A percentile compares a stretch with the other conserved stretches of the same genome.
These are phyloP conservation scores for Synanthedon andrenaeformis DNA, from an alignment of 2,888 invertebrate species.

Conservation along the genomic window DNA sequence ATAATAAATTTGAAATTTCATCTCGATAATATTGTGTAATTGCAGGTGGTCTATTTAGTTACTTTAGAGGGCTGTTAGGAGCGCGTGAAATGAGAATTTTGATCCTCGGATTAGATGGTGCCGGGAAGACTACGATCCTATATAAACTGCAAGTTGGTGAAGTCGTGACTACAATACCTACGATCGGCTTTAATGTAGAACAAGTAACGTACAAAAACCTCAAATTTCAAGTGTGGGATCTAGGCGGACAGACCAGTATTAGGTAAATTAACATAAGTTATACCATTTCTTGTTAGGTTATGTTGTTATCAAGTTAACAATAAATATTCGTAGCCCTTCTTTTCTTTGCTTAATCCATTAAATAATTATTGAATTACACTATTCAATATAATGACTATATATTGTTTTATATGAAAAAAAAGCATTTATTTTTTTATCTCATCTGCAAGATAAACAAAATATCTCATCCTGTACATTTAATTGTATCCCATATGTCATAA, in stretches of 20 bases:
- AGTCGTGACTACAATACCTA: constrained; percentile 98
- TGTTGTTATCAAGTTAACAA: constrained; percentile 10
- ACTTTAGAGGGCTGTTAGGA: constrained; percentile 95
- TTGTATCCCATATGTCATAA: no score
- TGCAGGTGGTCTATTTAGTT: constrained; percentile 94
- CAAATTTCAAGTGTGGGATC: constrained; percentile 99
- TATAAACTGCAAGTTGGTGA: constrained; percentile 98
- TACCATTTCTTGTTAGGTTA: constrained; percentile 7
- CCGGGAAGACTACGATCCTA: constrained; percentile 98
- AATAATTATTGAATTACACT: no score
- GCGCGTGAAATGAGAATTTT: constrained; percentile 98
- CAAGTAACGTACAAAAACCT: constrained; percentile 99
- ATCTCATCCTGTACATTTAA: no score
- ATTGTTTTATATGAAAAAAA: no score
- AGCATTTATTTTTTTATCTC: no score
- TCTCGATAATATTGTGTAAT: constrained; percentile 14
- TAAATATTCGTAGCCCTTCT: background rate
- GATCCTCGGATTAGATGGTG: constrained; percentile 97
- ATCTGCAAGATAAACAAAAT: no score
- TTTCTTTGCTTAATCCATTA: no score
- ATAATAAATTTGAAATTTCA: background rate
- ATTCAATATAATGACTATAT: no score
- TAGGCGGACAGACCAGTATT: constrained; percentile 99
- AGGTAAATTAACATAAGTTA: constrained; percentile 69
- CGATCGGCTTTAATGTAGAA: constrained; percentile 99